phyloP scores from a whole-genome alignment of 2,797 vertebrate species.

The Pseudochaenichthys georgianus region DNA sequence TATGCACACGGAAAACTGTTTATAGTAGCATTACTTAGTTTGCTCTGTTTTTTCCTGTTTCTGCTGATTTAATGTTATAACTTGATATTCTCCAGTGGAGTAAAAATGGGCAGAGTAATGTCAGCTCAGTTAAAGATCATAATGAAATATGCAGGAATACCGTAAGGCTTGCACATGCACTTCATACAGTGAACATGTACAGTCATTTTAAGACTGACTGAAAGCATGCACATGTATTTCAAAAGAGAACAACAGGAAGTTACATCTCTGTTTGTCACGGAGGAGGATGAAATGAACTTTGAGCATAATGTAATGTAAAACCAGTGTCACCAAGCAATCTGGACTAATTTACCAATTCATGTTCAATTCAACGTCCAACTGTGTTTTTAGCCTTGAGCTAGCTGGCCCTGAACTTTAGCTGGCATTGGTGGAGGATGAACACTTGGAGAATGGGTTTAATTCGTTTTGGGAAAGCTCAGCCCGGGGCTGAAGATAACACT shows the following conservation, averaged over 20 bases:
- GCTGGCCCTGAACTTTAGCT: slow-evolving; percentile 14
- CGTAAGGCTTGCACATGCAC: slow-evolving; percentile 1
- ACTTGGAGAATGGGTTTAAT: slow-evolving; percentile 61
- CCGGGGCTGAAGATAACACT: slow-evolving; percentile 52
- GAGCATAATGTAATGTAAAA: slow-evolving; percentile 2
- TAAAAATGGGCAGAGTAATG: slow-evolving; percentile 38
- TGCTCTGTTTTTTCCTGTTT: slow-evolving; percentile 8
- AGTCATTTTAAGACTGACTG: slow-evolving; percentile 11
- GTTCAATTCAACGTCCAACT: slow-evolving; percentile 10
- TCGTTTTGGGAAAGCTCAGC: slow-evolving; percentile 61
- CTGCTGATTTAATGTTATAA: slow-evolving; percentile 49
- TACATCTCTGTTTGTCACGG: neutral
- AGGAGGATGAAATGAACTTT: slow-evolving; percentile 15
- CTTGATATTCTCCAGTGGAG: slow-evolving; percentile 37
- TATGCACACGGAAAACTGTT: slow-evolving; percentile 40
- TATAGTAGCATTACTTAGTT: slow-evolving; percentile 21
- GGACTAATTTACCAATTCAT: slow-evolving; percentile 11
- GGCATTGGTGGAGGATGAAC: slow-evolving; percentile 45
- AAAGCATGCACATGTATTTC: neutral
- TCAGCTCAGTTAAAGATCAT: slow-evolving; percentile 52
- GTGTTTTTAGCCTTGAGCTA: slow-evolving; percentile 30
- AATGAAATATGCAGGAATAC: slow-evolving; percentile 19
- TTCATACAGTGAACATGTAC: slow-evolving; percentile 18
- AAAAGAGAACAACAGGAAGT: neutral
- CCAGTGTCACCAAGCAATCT: slow-evolving; percentile 4